Evolutionary conservation across 2,797 vertebrate species (phyloP).

Genomic region (Gymnothorax javanicus): DNA sequence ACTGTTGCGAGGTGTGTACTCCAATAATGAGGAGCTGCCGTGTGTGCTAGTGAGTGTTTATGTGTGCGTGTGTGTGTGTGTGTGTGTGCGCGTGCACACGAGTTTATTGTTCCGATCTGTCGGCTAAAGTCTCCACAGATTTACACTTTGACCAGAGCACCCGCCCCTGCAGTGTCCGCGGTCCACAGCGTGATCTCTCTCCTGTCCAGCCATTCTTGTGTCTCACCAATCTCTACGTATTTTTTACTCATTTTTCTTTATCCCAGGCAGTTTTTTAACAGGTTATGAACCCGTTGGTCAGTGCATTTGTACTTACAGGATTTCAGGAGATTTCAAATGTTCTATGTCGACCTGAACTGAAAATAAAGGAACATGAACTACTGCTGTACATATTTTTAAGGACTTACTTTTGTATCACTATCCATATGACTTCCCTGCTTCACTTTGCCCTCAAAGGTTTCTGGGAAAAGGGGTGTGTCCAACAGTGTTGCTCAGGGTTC

Average conservation of each 20-base stretch:
- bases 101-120: too few species aligned
- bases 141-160: neutral
- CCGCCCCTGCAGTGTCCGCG: neutral
- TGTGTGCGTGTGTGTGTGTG: too few species aligned
- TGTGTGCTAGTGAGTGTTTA: too few species aligned
- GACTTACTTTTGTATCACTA: slow-evolving; percentile 52
- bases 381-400: slow-evolving; percentile 47
- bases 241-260: slow-evolving; percentile 11
- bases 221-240: slow-evolving; percentile 17
- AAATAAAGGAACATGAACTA: slow-evolving; percentile 35
- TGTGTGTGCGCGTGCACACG: too few species aligned
- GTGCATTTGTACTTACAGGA: slow-evolving; percentile 13
- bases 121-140: neutral
- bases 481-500: slow-evolving; percentile 67
- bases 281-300: slow-evolving; percentile 20
- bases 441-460: slow-evolving; percentile 69
- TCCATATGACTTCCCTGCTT: slow-evolving; percentile 52
- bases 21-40: neutral
- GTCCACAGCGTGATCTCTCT: neutral
- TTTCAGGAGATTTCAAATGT: slow-evolving; percentile 22
- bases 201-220: slow-evolving; percentile 24
- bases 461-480: slow-evolving; percentile 54
- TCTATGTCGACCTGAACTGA: slow-evolving; percentile 11
- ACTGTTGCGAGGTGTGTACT: neutral
- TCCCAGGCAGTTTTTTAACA: slow-evolving; percentile 20